Conservation (phyloP, 2,113 vertebrate genomes). For the Chascanopsetta lugubris region DNA sequence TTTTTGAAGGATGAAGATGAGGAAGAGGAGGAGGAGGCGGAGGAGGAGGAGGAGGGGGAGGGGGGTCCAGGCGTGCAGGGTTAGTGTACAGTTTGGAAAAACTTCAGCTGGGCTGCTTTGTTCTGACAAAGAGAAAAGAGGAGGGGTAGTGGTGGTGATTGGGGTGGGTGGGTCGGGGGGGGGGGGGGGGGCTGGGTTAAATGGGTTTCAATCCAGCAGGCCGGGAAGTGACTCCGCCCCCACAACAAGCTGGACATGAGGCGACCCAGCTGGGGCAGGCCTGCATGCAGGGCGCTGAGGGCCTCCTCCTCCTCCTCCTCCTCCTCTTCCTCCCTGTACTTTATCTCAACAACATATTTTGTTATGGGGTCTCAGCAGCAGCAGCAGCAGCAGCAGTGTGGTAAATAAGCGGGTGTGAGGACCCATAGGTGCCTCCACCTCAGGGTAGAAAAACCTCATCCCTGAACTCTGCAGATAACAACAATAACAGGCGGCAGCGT, state of each 20-base stretch:
- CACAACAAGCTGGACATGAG: slow-evolving; percentile 46
- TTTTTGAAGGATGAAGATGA: slow-evolving; percentile 14
- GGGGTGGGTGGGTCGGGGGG: slow-evolving; percentile 47
- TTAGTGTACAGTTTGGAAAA: slow-evolving; percentile 36
- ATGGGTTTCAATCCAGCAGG: slow-evolving; percentile 61
- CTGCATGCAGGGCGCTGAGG: slow-evolving; percentile 12
- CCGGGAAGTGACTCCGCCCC: slow-evolving; percentile 24
- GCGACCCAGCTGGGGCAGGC: neutral
- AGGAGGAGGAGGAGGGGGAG: slow-evolving; percentile 2
- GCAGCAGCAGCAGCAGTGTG: neutral
- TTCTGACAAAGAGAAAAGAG: slow-evolving; percentile 38
- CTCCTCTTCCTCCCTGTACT: too few relatives aligned
- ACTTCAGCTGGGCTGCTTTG: slow-evolving; percentile 70
- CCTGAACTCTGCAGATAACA: neutral
- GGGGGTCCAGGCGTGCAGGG: slow-evolving; percentile 6
- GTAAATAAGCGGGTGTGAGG: slow-evolving; percentile 49
- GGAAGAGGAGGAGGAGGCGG: neutral
- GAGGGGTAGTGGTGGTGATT: neutral
- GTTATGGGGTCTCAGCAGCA: slow-evolving; percentile 13
- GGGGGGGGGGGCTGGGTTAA: slow-evolving; percentile 53
- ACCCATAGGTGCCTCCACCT: slow-evolving; percentile 10
- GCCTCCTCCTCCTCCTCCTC: neutral
- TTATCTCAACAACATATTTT: slow-evolving; percentile 38
- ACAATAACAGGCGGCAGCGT: neutral
- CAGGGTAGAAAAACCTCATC: neutral